Evolutionary conservation across 2,113 vertebrate species (phyloP).

Genomic region (Hydrolagus affinis): DNA sequence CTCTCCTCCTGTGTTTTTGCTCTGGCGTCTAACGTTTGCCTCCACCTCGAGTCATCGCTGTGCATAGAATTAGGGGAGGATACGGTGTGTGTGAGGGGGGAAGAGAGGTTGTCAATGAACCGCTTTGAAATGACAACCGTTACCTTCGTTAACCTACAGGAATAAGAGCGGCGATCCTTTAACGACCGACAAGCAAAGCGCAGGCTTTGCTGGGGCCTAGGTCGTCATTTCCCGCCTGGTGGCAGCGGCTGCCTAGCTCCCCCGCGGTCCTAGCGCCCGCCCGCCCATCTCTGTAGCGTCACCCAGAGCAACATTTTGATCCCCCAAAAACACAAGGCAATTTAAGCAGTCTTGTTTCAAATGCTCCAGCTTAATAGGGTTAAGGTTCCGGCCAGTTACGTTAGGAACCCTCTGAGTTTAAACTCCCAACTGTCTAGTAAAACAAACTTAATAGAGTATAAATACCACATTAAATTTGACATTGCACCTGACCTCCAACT

Average conservation of each 20-base stretch:
- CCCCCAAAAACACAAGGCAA: neutral
- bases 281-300: too few species aligned
- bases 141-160: neutral
- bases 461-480: neutral
- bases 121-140: neutral
- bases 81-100: too few species aligned
- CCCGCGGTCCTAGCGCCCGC: conserved; percentile 5
- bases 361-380: too few species aligned
- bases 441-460: neutral
- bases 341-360: neutral
- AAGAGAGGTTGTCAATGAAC: neutral
- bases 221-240: conserved; percentile 19
- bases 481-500: neutral
- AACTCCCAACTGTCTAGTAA: neutral
- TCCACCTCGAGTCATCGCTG: neutral
- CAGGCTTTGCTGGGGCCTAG: conserved; percentile 4
- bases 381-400: neutral
- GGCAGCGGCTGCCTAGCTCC: neutral
- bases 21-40: neutral
- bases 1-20: neutral
- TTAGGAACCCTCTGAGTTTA: neutral
- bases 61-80: neutral
- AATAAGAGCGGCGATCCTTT: neutral
- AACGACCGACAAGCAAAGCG: neutral
- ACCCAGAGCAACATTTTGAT: neutral